Conservation (phyloP, 2,888 invertebrate genomes). For the Tenthredo distinguenda region DNA sequence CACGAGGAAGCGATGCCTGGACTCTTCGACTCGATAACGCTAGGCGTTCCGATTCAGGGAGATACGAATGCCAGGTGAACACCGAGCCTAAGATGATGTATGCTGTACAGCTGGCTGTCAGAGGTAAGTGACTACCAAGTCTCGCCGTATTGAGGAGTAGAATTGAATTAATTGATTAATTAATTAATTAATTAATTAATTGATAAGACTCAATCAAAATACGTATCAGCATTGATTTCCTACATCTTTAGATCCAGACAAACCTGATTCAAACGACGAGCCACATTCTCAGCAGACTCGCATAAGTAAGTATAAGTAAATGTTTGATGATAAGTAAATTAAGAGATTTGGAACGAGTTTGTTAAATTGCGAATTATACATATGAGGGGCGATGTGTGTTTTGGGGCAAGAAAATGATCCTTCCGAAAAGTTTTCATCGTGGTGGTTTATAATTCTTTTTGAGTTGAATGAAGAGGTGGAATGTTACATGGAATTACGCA, state of each 20-base stretch:
- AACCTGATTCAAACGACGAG: constrained; percentile 73
- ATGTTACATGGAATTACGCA: neutral
- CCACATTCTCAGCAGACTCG: constrained; percentile 76
- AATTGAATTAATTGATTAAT: neutral
- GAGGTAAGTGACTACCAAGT: constrained; percentile 78
- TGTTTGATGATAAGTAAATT: constrained; percentile 23
- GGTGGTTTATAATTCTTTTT: neutral
- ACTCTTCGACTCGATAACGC: constrained; percentile 83
- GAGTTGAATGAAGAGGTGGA: neutral
- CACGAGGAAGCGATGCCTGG: constrained; percentile 80
- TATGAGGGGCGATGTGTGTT: neutral
- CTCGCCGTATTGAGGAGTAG: neutral
- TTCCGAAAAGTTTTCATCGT: neutral
- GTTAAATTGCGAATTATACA: neutral
- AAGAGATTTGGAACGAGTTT: neutral
- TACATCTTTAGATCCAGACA: constrained; percentile 69
- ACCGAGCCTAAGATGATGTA: constrained; percentile 88
- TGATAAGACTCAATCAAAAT: neutral
- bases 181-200: too few species aligned
- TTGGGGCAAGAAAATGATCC: neutral
- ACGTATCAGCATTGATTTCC: neutral
- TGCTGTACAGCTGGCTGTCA: constrained; percentile 83
- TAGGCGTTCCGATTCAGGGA: constrained; percentile 82
- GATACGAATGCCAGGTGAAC: constrained; percentile 88
- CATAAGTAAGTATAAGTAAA: constrained; percentile 71